phyloP scores from a whole-genome alignment of 1,140 invertebrate genomes.

The Metopolophium dirhodum region DNA sequence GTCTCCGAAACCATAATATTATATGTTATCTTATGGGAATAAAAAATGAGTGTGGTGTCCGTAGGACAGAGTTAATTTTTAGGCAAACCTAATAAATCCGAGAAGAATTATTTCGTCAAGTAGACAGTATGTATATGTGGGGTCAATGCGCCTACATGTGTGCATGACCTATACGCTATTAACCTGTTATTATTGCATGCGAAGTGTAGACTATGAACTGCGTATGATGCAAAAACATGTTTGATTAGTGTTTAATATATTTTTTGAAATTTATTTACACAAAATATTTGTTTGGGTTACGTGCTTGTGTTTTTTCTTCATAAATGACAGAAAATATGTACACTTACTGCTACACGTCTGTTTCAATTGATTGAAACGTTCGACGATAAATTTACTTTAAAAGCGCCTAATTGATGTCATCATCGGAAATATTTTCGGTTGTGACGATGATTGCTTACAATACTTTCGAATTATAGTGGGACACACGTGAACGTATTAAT shows the following conservation, averaged over 20 bases:
- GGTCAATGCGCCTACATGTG: too few relatives aligned
- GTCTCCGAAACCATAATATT: too few relatives aligned
- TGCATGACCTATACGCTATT: too few relatives aligned
- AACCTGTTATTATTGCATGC: neutral
- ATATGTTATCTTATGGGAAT: too few relatives aligned
- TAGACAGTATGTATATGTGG: too few relatives aligned
- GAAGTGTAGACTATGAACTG: neutral
- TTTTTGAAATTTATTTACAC: neutral
- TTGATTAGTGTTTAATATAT: neutral
- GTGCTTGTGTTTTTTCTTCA: neutral
- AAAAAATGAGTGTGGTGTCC: too few relatives aligned
- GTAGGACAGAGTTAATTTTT: too few relatives aligned
- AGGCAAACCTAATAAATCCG: too few relatives aligned
- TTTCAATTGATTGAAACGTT: neutral
- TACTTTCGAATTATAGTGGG: neutral
- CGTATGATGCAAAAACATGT: neutral
- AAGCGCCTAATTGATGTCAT: neutral
- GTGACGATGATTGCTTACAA: neutral
- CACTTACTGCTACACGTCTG: neutral
- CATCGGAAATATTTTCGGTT: neutral
- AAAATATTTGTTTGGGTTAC: neutral
- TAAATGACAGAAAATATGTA: neutral
- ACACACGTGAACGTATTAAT: neutral
- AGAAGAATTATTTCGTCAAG: too few relatives aligned
- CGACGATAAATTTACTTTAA: neutral